Conservation (phyloP, 2,888 invertebrate genomes). For the Chaetogeoica ovagalla region DNA sequence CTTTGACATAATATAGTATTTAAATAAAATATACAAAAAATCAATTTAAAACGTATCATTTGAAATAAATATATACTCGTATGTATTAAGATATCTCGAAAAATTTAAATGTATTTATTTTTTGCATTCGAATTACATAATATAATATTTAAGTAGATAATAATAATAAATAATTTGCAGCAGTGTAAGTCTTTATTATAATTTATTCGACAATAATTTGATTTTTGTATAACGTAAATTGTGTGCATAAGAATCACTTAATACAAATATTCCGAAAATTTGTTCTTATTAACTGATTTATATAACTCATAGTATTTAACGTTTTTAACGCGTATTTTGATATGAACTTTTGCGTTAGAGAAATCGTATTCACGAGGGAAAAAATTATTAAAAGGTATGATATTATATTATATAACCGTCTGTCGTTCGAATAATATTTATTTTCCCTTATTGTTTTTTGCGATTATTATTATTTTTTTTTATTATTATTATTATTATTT, state of each 20-base stretch:
- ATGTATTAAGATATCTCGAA: too few relatives aligned
- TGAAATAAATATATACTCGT: too few relatives aligned
- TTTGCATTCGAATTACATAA: too few relatives aligned
- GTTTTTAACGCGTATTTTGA: constrained; percentile 23
- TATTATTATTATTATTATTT: constrained; percentile 18
- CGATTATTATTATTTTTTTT: not conserved
- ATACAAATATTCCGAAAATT: not conserved
- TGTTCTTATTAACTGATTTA: constrained; percentile 30
- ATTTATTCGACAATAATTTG: too few relatives aligned
- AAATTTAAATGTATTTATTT: too few relatives aligned
- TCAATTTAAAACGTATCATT: too few relatives aligned
- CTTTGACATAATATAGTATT: too few relatives aligned
- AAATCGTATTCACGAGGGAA: constrained; percentile 16
- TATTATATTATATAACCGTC: constrained; percentile 9
- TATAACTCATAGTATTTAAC: constrained; percentile 19
- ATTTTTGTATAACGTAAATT: too few relatives aligned
- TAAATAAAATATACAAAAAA: too few relatives aligned
- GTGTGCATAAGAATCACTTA: not conserved
- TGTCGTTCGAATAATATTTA: constrained; percentile 22
- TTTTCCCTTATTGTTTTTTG: constrained; percentile 37
- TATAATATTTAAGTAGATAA: too few relatives aligned
- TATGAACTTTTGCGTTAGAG: constrained; percentile 14
- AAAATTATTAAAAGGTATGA: constrained; percentile 44
- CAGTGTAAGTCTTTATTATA: too few relatives aligned
- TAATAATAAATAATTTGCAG: too few relatives aligned